These are phyloP conservation scores for Coenonympha arcania DNA, from an alignment of 2,888 invertebrate species.

Conservation along the genomic window DNA sequence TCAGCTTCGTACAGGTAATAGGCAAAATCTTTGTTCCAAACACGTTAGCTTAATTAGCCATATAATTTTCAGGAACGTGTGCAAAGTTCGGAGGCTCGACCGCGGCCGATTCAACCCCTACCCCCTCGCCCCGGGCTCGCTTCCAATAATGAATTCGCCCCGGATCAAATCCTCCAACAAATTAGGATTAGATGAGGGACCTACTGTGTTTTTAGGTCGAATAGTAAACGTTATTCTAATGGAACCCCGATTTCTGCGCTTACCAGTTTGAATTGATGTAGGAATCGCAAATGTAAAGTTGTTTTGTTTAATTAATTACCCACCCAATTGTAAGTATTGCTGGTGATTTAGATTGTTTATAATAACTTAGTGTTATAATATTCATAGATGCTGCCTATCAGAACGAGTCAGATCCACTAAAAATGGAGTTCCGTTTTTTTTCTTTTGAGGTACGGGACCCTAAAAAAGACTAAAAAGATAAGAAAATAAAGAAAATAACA, in stretches of 20 bases:
- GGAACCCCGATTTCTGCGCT: conserved; percentile 43
- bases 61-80: conserved; percentile 20
- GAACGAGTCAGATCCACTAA: not conserved
- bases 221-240: conserved; percentile 49
- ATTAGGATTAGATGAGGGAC: conserved; percentile 60
- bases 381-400: too few relatives aligned
- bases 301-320: too few relatives aligned
- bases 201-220: conserved; percentile 49
- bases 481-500: not conserved
- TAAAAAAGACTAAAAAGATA: not conserved
- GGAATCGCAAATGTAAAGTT: too few relatives aligned
- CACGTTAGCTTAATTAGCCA: conserved; percentile 12
- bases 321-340: too few relatives aligned
- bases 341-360: too few relatives aligned
- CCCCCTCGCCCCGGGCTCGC: conserved; percentile 30
- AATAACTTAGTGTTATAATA: too few relatives aligned
- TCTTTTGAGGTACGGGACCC: too few relatives aligned
- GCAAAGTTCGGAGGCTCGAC: conserved; percentile 20
- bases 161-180: conserved; percentile 55
- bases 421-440: too few relatives aligned
- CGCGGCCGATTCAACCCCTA: conserved; percentile 19
- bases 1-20: not conserved
- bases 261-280: too few relatives aligned
- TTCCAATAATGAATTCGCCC: conserved; percentile 44
- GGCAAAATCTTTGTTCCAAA: conserved; percentile 1